phyloP scores from a whole-genome alignment of 2,888 invertebrate species.

The Zhuqinia jingwanae region DNA sequence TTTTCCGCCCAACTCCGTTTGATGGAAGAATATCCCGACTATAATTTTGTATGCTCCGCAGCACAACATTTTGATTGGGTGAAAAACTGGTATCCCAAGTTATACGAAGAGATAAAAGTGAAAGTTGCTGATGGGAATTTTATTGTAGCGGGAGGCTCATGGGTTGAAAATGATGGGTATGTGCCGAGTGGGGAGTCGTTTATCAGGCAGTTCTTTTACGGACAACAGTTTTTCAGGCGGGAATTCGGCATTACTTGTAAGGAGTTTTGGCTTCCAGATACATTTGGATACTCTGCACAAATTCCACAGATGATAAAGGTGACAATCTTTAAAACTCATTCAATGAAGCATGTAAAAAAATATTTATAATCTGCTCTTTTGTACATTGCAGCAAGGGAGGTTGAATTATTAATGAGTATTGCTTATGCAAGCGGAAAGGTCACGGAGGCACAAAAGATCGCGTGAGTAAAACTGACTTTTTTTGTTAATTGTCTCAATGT shows the following conservation, averaged over 20 bases:
- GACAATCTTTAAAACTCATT: conserved; percentile 31
- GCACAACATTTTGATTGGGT: conserved; percentile 83
- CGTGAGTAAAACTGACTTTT: conserved; percentile 34
- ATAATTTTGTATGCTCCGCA: conserved; percentile 82
- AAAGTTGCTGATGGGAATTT: conserved; percentile 81
- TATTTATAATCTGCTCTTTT: conserved; percentile 43
- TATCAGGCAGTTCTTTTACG: conserved; percentile 82
- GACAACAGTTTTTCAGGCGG: conserved; percentile 82
- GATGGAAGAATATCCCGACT: conserved; percentile 82
- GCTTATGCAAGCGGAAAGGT: conserved; percentile 63
- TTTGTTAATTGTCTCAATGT: conserved; percentile 4
- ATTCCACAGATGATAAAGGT: conserved; percentile 82
- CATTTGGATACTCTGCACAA: conserved; percentile 83
- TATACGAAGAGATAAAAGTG: conserved; percentile 81
- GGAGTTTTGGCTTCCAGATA: conserved; percentile 83
- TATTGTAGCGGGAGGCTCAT: conserved; percentile 82
- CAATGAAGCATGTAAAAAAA: background rate
- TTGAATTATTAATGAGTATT: conserved; percentile 80
- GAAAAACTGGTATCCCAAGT: conserved; percentile 81
- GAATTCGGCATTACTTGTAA: conserved; percentile 82
- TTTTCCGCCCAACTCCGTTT: conserved; percentile 82
- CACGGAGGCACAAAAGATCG: conserved; percentile 50
- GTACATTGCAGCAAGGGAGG: conserved; percentile 81
- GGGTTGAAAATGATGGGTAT: conserved; percentile 83
- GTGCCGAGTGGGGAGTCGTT: conserved; percentile 82